Evolutionary conservation across 2,888 invertebrate species (phyloP), one percentile per base, ranked within the genome.

Genomic region (Colostygia pectinataria): DNA sequence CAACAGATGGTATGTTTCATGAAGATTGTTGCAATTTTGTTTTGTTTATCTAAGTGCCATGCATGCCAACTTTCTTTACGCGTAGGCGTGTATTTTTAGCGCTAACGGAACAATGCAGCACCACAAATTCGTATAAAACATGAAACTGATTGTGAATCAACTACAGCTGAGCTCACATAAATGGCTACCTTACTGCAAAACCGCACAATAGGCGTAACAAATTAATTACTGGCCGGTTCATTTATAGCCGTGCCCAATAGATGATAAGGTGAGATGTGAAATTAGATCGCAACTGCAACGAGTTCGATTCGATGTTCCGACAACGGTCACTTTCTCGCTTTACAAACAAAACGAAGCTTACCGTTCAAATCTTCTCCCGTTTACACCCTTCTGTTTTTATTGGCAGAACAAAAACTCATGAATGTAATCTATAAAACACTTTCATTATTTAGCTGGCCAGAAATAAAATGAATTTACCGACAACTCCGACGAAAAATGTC

Each of bases 251-350:
- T 75, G 67, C 70, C 74, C 69, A 73, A 72, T 77, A 71, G 56
- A 74, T 67, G 65, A 58, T 55, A 69, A 83, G 77, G 81, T 55
- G 69, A 83, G 77, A 82, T 72, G 74, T 71, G 80, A 86, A 89
- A 85, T 77, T 83, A 63, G 85, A 87, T 74, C 83, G 70, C 74
- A 77, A 74, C 78, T 77, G 73, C 74, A 75, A 68, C 64, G 64
- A 66, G 59, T 68, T 63, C 61, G 65, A 74, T 68, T 63, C 61
- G 65, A 74, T 68, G 69, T 71, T 71, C 68, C 74, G 72, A 81
- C 80, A 86, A 88, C 90, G 86, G 86, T 81, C 74, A 87, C 88
- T 87, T 87, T 87, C 84, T 80, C 79, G 71, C 78, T 74, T 71
- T 74, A 82, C 85, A 88, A 87, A 86, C 87, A 89, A 87, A 77